A percentile compares a stretch with the other conserved stretches of the same genome.
Conservation (phyloP, 2,888 invertebrate genomes). For the Leptinotarsa peninsularis region DNA sequence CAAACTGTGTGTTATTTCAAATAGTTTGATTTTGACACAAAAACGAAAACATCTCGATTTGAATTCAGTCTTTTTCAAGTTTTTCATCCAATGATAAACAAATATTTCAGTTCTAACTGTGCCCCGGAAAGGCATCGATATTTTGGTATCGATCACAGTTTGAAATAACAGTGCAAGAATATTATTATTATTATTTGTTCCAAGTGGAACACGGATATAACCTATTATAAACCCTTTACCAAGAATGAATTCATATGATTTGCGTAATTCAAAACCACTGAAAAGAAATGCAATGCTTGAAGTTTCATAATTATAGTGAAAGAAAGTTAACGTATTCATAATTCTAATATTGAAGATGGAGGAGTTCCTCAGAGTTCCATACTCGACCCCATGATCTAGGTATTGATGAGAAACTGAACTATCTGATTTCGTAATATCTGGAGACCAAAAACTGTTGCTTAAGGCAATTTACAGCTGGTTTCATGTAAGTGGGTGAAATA, state of each 20-base stretch:
- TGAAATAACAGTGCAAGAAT: conserved; percentile 19
- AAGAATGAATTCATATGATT: not conserved
- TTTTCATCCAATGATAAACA: not conserved
- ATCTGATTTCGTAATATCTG: no score
- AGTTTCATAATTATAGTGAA: not conserved
- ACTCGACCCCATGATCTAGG: no score
- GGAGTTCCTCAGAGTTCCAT: no score
- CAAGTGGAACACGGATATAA: not conserved
- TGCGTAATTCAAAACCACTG: conserved; percentile 2
- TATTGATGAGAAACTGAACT: no score
- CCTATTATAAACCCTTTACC: conserved; percentile 14
- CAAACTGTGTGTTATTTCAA: conserved; percentile 1
- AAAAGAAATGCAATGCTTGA: not conserved
- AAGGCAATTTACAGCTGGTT: no score
- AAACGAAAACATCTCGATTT: not conserved
- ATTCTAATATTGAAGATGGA: no score
- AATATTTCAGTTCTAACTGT: not conserved
- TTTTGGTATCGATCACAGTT: conserved; percentile 6
- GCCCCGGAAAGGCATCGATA: not conserved
- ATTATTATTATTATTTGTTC: not conserved
- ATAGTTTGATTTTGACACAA: conserved; percentile 2
- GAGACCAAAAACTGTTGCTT: no score
- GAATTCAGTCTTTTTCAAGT: conserved; percentile 2
- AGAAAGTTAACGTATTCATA: no score
- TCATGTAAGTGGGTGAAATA: no score